phyloP scores from a whole-genome alignment of 2,113 vertebrate genomes.

The Muntiacus muntjak region DNA sequence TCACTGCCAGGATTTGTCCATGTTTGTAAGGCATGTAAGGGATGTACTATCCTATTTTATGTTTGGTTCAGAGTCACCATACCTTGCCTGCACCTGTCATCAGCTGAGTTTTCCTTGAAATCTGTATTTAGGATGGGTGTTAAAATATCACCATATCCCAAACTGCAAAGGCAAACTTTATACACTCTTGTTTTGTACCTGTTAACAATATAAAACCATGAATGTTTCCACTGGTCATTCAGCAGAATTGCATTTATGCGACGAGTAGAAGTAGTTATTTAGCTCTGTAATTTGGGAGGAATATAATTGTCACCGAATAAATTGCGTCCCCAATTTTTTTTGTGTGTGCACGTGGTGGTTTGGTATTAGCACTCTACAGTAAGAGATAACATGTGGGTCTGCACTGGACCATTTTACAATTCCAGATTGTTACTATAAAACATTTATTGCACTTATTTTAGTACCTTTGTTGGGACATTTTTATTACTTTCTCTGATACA shows the following conservation, averaged over 20 bases:
- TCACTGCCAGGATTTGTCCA: not conserved
- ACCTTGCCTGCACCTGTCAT: not conserved
- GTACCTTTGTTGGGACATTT: slow-evolving; percentile 43
- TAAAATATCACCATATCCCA: not conserved
- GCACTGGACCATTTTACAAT: slow-evolving; percentile 14
- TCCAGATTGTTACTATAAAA: slow-evolving; percentile 52
- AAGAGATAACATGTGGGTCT: not conserved
- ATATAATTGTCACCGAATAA: not conserved
- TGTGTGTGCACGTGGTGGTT: not conserved
- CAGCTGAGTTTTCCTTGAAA: not conserved
- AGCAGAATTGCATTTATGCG: not conserved
- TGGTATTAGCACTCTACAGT: not conserved
- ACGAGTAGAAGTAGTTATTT: not conserved
- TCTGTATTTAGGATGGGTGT: not conserved
- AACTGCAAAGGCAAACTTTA: not conserved
- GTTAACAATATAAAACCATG: not conserved
- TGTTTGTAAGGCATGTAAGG: not conserved
- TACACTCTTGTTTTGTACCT: not conserved
- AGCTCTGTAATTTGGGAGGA: not conserved
- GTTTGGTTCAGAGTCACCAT: not conserved
- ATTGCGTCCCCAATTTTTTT: not conserved
- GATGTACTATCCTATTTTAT: not conserved
- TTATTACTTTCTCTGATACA: not conserved
- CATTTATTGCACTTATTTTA: slow-evolving; percentile 46
- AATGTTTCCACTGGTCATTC: not conserved